Percentiles rank a stretch among this genome's conserved stretches.
These are phyloP conservation scores for Thamnophis sirtalis DNA, from an alignment of 2,113 vertebrate genomes.

Conservation along the genomic window DNA sequence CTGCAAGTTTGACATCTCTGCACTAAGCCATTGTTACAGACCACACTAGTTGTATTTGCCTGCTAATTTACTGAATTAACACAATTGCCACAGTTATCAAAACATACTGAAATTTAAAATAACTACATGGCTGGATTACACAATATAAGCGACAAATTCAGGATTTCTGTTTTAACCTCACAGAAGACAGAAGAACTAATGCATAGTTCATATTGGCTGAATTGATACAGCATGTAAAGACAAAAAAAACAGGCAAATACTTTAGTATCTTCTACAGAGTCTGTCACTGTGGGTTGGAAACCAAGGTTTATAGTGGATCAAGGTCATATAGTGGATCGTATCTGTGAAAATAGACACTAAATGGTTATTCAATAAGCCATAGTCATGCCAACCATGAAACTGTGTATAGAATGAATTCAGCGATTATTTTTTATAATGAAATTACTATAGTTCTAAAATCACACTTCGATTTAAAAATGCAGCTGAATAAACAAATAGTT, in stretches of 20 bases:
- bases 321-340: neutral
- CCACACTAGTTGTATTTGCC: neutral
- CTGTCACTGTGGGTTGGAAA: neutral
- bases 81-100: neutral
- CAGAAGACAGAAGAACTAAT: neutral
- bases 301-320: neutral
- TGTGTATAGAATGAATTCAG: neutral
- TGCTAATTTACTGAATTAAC: neutral
- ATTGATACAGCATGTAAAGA: neutral
- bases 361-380: neutral
- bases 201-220: neutral
- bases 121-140: neutral
- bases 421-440: neutral
- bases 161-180: neutral
- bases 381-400: neutral
- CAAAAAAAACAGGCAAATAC: neutral
- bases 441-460: neutral
- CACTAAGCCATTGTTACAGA: neutral
- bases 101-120: neutral
- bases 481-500: neutral
- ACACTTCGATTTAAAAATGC: neutral
- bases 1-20: too few species aligned
- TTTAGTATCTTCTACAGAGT: neutral
- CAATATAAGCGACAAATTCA: neutral
- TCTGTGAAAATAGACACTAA: neutral